Evolutionary conservation across 2,797 vertebrate genomes (phyloP).

Genomic region (Sebastes cheni): DNA sequence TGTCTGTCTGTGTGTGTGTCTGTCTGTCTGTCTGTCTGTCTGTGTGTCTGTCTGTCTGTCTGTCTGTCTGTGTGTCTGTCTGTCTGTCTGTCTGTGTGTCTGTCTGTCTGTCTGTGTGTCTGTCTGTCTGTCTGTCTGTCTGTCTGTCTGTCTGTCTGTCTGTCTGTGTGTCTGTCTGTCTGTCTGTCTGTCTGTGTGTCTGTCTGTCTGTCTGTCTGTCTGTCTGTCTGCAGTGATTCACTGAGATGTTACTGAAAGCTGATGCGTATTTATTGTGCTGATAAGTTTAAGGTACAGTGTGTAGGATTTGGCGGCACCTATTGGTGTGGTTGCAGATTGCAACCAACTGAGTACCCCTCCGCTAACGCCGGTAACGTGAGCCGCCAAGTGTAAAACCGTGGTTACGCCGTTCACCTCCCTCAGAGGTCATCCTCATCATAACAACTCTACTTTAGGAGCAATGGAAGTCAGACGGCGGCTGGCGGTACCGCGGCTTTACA

Average conservation of each 20-base stretch:
- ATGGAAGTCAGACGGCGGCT: too few relatives aligned
- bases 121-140: too few relatives aligned
- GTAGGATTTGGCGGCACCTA: background rate
- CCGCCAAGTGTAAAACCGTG: background rate
- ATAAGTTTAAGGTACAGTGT: background rate
- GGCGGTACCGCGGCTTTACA: too few relatives aligned
- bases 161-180: rapidly evolving
- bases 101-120: too few relatives aligned
- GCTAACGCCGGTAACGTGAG: background rate
- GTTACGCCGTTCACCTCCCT: background rate
- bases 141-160: too few relatives aligned
- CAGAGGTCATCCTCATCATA: background rate
- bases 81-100: too few relatives aligned
- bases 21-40: too few relatives aligned
- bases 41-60: too few relatives aligned
- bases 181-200: rapidly evolving
- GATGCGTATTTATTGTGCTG: background rate
- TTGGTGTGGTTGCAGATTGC: background rate
- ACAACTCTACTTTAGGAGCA: too few relatives aligned
- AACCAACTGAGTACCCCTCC: background rate
- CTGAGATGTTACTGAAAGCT: background rate
- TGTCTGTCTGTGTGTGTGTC: rapidly evolving
- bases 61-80: too few relatives aligned
- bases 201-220: too few relatives aligned
- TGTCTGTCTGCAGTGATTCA: background rate